Evolutionary conservation across 2,797 vertebrate genomes (phyloP).

Genomic region (Myotis daubentonii): DNA sequence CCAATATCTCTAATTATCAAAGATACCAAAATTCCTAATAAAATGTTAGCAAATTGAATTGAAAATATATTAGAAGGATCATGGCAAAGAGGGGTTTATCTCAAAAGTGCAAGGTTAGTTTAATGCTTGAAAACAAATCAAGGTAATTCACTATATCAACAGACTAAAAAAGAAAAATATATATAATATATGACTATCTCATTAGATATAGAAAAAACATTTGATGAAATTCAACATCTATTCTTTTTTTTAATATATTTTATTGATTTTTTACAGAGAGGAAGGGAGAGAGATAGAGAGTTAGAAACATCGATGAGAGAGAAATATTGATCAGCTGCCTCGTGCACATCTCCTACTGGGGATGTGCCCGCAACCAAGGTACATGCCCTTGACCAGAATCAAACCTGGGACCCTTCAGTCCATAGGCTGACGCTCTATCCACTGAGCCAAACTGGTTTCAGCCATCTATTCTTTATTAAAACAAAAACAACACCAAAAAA

Average conservation of each 20-base stretch:
- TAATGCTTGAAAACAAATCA: slow-evolving; percentile 37
- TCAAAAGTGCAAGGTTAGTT: neutral
- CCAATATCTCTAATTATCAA: neutral
- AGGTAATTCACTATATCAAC: neutral
- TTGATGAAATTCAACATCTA: neutral
- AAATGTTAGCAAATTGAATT: neutral
- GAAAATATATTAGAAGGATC: neutral
- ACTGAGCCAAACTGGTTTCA: no score
- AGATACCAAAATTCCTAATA: neutral
- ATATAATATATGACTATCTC: neutral
- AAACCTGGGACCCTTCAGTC: no score
- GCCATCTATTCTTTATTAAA: neutral
- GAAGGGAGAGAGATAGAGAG: no score
- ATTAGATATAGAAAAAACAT: neutral
- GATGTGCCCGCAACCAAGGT: no score
- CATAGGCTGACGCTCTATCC: no score
- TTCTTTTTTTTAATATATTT: neutral
- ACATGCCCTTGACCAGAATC: no score
- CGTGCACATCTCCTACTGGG: no score
- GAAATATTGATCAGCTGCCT: no score
- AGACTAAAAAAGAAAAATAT: neutral
- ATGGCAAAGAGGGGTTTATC: neutral
- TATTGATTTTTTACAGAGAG: no score
- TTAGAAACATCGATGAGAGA: no score
- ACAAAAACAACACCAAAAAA: neutral